These are phyloP conservation scores for Stenoptilia bipunctidactyla DNA, from an alignment of 2,888 invertebrate genomes.

Conservation along the genomic window DNA sequence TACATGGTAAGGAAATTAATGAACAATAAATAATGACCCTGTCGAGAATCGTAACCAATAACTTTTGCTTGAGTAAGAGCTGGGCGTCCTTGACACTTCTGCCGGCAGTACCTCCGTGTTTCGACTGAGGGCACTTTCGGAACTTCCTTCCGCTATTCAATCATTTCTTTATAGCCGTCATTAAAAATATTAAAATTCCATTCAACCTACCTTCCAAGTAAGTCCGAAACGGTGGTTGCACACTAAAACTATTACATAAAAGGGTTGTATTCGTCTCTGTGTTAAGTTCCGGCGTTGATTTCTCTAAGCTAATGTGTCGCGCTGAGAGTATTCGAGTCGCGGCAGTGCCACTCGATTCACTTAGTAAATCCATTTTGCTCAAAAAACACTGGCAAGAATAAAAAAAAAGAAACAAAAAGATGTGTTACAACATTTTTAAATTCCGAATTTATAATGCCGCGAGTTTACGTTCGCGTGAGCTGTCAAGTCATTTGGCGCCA, in stretches of 20 bases:
- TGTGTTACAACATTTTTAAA: neutral
- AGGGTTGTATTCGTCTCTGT: conserved; percentile 47
- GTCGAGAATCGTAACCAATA: no score
- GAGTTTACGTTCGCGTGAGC: neutral
- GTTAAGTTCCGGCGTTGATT: conserved; percentile 27
- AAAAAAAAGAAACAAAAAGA: no score
- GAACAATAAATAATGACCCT: no score
- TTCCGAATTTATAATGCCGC: neutral
- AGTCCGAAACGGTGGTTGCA: conserved; percentile 45
- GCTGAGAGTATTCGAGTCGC: conserved; percentile 31
- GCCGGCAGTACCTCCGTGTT: no score
- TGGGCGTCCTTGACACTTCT: no score
- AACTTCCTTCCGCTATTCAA: no score
- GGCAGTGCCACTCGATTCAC: conserved; percentile 31
- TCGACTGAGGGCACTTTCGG: no score
- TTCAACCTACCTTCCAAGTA: conserved; percentile 48
- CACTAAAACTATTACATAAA: conserved; percentile 44
- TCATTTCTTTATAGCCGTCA: no score
- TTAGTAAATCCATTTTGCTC: conserved; percentile 40
- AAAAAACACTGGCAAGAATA: neutral
- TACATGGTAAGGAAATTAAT: no score
- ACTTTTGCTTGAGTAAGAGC: no score
- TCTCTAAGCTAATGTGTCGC: conserved; percentile 43
- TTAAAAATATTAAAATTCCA: no score
- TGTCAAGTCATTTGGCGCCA: neutral